A percentile compares a stretch with the other conserved stretches of the same genome.
Evolutionary conservation across 2,113 vertebrate species (phyloP).

Genomic region (Buteo buteo): DNA sequence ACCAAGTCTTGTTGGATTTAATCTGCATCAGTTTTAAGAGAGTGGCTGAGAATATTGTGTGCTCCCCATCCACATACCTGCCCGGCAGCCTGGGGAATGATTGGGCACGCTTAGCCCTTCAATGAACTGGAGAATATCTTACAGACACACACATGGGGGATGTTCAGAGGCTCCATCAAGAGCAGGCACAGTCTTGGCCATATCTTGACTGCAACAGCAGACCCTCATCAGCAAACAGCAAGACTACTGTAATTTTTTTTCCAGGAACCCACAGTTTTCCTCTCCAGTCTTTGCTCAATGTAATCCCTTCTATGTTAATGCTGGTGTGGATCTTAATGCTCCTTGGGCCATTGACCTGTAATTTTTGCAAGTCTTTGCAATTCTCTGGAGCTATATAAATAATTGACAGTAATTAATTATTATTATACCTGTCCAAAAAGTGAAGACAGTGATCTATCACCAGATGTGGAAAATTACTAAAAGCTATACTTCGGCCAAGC

Average conservation of each 20-base stretch:
- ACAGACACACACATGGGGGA: rapidly evolving
- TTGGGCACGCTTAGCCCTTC: not conserved
- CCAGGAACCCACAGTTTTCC: not conserved
- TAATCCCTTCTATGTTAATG: not conserved
- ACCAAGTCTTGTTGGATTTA: not conserved
- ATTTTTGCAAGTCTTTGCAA: not conserved
- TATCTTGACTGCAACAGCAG: not conserved
- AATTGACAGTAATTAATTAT: slow-evolving; percentile 37
- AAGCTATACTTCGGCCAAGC: not conserved
- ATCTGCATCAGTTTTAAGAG: not conserved
- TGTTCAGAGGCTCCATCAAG: not conserved
- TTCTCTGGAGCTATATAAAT: not conserved
- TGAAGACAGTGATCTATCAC: not conserved
- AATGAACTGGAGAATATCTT: not conserved
- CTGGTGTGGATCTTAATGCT: not conserved
- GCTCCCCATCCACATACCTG: not conserved
- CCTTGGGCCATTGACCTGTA: not conserved
- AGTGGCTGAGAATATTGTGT: not conserved
- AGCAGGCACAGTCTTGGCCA: not conserved
- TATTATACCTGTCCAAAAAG: not conserved
- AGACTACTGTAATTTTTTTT: not conserved
- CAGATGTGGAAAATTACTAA: not conserved
- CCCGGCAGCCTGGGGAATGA: not conserved
- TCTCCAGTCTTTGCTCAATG: not conserved
- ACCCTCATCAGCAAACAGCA: not conserved